Conservation (phyloP, 2,888 invertebrate genomes). For the Phortica magna region DNA sequence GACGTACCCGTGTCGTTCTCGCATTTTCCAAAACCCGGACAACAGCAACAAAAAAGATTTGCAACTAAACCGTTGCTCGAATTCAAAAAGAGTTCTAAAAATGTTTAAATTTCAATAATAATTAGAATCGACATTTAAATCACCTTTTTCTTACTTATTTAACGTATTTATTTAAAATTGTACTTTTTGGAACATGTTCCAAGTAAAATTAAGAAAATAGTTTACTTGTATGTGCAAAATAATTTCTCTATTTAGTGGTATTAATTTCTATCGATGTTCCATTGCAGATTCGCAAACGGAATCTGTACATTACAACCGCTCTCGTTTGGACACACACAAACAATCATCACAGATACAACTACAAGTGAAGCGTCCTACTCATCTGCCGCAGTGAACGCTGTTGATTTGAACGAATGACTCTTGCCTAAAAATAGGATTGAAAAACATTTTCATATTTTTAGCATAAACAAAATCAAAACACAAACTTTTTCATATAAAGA, state of each 20-base stretch:
- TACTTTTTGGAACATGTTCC: no score
- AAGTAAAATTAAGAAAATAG: no score
- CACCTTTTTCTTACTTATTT: no score
- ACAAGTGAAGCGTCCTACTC: background rate
- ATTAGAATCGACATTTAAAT: no score
- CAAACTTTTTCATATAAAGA: conserved; percentile 60
- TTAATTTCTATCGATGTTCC: background rate
- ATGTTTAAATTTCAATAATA: no score
- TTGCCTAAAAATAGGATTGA: conserved; percentile 62
- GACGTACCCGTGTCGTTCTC: no score
- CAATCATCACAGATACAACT: conserved; percentile 1
- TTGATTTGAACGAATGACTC: conserved; percentile 61
- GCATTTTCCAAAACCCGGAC: no score
- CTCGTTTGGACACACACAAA: conserved; percentile 1
- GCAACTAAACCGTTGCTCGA: no score
- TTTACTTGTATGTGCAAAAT: no score
- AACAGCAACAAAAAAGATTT: no score
- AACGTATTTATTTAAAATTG: no score
- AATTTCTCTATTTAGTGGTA: background rate
- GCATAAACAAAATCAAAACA: conserved; percentile 48
- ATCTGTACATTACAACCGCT: conserved; percentile 13
- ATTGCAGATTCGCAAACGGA: background rate
- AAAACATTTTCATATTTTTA: conserved; percentile 72
- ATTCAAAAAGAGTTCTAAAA: no score
- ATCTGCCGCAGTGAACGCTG: background rate